Evolutionary conservation across 1,140 invertebrate species (phyloP), one percentile per base, ranked within the genome.

Genomic region (Ridgeia piscesae): DNA sequence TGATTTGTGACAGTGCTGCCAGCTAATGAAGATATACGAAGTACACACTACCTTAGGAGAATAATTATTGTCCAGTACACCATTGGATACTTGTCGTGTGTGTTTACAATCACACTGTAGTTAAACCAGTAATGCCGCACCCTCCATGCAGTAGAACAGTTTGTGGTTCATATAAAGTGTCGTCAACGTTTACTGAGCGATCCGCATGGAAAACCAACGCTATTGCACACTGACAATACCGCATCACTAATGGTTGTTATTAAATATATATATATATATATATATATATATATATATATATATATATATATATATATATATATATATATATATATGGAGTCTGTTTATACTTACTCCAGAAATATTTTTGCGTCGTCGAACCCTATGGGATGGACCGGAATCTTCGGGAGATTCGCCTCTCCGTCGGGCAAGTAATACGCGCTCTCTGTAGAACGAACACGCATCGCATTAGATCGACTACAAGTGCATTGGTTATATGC

Each of bases 321-420:
- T n/a, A n/a, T n/a, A n/a, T n/a, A n/a, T n/a, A n/a, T n/a, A n/a
- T n/a, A n/a, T n/a, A n/a, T n/a, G n/a, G n/a, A n/a, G n/a, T 89
- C 14, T 89, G 14, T 89, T 8, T 0, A 33, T 8, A 34, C 42
- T 35, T 48, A 92, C 92, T 89, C 77, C 34, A 93, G 21, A 2
- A 93, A 91, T 35, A 89, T 89, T 34, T 92, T 42, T 33, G 95
- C 95, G 17, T 94, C 93, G 33, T 93, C 92, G 93, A 94, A 95
- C 89, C 95, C 95, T 89, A 96, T 94, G 14, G 95, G 95, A 89
- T 95, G 95, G 88, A 94, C 94, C 33, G 95, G 95, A 58, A 96
- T 95, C 88, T 90, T 93, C n/a, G 94, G 95, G 31, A 95, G 90
- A 6, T 92, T 42, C 14, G 94, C 89, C 34, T 94, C 91, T 34